These are phyloP conservation scores for Battus philenor DNA, from an alignment of 1,140 invertebrate species.

Conservation along the genomic window DNA sequence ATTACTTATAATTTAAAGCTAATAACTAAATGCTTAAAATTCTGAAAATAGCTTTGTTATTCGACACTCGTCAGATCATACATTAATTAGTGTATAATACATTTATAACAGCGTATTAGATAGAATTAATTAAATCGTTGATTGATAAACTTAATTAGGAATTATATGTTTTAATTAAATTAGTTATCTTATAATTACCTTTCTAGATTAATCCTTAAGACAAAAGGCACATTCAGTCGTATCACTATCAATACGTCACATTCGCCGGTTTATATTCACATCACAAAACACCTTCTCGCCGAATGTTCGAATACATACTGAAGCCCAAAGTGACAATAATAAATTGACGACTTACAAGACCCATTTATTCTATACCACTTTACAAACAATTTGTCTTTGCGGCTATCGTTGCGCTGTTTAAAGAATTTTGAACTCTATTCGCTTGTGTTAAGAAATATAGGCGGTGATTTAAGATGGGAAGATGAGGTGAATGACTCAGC, in stretches of 20 bases:
- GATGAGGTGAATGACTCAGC: conserved; percentile 12
- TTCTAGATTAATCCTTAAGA: conserved; percentile 5
- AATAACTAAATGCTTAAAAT: too few relatives aligned
- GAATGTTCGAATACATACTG: conserved; percentile 36
- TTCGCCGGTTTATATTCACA: conserved; percentile 18
- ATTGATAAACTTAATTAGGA: too few relatives aligned
- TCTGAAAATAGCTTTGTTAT: too few relatives aligned
- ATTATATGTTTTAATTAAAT: too few relatives aligned
- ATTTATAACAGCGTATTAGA: too few relatives aligned
- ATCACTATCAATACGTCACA: conserved; percentile 14
- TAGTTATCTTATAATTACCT: not conserved
- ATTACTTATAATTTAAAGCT: too few relatives aligned
- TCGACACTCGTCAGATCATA: too few relatives aligned
- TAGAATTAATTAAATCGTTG: too few relatives aligned
- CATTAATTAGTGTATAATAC: too few relatives aligned
- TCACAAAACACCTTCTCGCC: conserved; percentile 30
- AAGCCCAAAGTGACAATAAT: conserved; percentile 32
- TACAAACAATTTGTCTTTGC: conserved; percentile 21
- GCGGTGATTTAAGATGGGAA: not conserved
- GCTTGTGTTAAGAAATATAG: not conserved
- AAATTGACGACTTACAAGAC: conserved; percentile 33
- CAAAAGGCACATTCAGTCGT: conserved; percentile 6
- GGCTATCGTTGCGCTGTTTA: conserved; percentile 15
- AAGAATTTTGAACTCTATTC: conserved; percentile 20
- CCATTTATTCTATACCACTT: conserved; percentile 35